Conservation (phyloP, 2,888 invertebrate species). For the Steromphala cineraria region DNA sequence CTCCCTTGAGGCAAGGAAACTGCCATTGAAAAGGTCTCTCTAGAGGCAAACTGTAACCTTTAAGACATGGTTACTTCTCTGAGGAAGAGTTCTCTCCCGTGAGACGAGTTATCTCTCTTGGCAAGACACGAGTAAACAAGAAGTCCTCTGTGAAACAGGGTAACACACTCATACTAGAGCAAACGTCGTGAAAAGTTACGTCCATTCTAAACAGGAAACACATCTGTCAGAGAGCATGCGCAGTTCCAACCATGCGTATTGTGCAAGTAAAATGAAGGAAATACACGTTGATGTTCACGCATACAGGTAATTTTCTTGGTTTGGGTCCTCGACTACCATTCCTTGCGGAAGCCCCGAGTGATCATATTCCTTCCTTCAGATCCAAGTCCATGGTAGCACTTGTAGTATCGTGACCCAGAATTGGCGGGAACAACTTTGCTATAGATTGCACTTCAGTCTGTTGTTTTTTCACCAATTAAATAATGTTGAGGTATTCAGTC, state of each 20-base stretch:
- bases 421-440: not conserved
- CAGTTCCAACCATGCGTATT: not conserved
- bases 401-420: not conserved
- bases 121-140: slow-evolving; percentile 20
- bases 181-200: not conserved
- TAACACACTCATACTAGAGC: slow-evolving; percentile 16
- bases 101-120: slow-evolving; percentile 15
- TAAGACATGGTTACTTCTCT: not conserved
- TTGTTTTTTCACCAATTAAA: not conserved
- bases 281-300: too few relatives aligned
- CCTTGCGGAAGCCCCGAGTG: too few relatives aligned
- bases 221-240: not conserved
- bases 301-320: too few relatives aligned
- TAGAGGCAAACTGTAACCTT: too few relatives aligned
- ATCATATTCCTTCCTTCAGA: not conserved
- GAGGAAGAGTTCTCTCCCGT: not conserved
- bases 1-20: not conserved
- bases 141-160: slow-evolving; percentile 10
- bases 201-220: not conserved
- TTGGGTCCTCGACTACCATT: too few relatives aligned
- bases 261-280: too few relatives aligned
- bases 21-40: not conserved
- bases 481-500: slow-evolving; percentile 8
- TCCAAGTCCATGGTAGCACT: not conserved
- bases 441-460: slow-evolving; percentile 1